Conservation (phyloP, 1,140 invertebrate genomes). For the Probaryconus sp. region DNA sequence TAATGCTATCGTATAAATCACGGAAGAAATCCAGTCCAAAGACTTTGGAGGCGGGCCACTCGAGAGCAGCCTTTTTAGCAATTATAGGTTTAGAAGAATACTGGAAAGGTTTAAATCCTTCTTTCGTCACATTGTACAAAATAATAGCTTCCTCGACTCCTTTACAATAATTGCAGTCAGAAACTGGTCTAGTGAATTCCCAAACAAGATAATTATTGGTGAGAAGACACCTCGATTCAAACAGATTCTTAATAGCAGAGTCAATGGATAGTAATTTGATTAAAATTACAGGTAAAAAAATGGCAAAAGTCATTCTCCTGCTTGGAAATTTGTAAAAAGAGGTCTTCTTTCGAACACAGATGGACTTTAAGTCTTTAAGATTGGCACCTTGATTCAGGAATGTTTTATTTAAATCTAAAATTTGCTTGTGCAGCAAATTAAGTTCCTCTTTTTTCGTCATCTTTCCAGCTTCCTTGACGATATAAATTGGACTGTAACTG, state of each 20-base stretch:
- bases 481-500: no score
- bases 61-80: constrained; percentile 84
- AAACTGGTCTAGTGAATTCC: constrained; percentile 90
- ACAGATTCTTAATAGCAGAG: background rate
- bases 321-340: background rate
- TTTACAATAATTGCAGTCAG: constrained; percentile 87
- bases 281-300: constrained; percentile 24
- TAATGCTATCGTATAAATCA: constrained; percentile 83
- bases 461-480: no score
- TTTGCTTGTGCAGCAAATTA: background rate
- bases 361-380: constrained; percentile 20
- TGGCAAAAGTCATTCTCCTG: constrained; percentile 11
- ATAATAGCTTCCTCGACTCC: constrained; percentile 81
- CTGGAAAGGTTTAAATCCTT: constrained; percentile 84
- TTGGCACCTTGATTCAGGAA: constrained; percentile 21
- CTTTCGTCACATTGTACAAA: constrained; percentile 83
- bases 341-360: constrained; percentile 13
- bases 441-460: constrained; percentile 42
- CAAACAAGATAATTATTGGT: constrained; percentile 90
- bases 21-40: constrained; percentile 89
- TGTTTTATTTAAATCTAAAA: constrained; percentile 6
- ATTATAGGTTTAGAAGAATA: constrained; percentile 90
- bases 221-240: constrained; percentile 81
- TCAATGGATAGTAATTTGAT: constrained; percentile 31
- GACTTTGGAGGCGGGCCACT: constrained; percentile 87